A percentile compares a stretch with the other conserved stretches of the same genome.
These are phyloP conservation scores for Argyresthia goedartella DNA, from an alignment of 2,888 invertebrate genomes.

Conservation along the genomic window DNA sequence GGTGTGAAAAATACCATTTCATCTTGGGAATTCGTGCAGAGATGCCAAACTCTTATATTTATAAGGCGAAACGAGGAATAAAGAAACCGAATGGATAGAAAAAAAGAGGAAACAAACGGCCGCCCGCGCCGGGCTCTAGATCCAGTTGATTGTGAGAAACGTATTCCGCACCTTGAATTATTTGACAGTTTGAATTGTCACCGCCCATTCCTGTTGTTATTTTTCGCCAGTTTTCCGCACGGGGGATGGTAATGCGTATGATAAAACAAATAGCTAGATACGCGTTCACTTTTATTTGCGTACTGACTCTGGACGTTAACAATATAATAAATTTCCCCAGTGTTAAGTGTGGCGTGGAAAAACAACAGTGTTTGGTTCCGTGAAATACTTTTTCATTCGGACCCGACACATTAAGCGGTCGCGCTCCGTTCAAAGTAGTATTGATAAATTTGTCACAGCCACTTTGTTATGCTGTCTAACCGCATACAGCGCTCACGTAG, in stretches of 20 bases:
- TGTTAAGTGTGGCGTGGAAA: slow-evolving; percentile 20
- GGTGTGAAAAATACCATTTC: slow-evolving; percentile 61
- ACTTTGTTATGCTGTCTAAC: neutral
- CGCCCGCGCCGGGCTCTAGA: slow-evolving; percentile 34
- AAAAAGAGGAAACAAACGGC: slow-evolving; percentile 22
- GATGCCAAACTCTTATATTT: slow-evolving; percentile 63
- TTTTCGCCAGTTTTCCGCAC: slow-evolving; percentile 28
- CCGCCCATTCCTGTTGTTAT: slow-evolving; percentile 41
- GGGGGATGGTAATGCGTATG: slow-evolving; percentile 33
- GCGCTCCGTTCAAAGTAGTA: neutral
- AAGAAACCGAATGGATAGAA: slow-evolving; percentile 58
- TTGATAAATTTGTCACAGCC: neutral
- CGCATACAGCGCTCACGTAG: neutral
- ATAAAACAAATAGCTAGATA: slow-evolving; percentile 32
- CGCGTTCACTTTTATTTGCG: slow-evolving; percentile 30
- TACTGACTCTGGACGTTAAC: slow-evolving; percentile 27
- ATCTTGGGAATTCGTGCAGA: slow-evolving; percentile 62
- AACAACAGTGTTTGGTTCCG: slow-evolving; percentile 3
- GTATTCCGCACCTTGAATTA: slow-evolving; percentile 57
- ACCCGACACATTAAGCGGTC: neutral
- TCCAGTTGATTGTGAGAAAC: slow-evolving; percentile 64
- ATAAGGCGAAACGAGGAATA: slow-evolving; percentile 58
- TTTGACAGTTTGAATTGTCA: slow-evolving; percentile 61
- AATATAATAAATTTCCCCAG: slow-evolving; percentile 31
- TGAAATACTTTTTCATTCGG: neutral